Conservation (phyloP, 2,113 vertebrate genomes). For the Pangasianodon hypophthalmus region DNA sequence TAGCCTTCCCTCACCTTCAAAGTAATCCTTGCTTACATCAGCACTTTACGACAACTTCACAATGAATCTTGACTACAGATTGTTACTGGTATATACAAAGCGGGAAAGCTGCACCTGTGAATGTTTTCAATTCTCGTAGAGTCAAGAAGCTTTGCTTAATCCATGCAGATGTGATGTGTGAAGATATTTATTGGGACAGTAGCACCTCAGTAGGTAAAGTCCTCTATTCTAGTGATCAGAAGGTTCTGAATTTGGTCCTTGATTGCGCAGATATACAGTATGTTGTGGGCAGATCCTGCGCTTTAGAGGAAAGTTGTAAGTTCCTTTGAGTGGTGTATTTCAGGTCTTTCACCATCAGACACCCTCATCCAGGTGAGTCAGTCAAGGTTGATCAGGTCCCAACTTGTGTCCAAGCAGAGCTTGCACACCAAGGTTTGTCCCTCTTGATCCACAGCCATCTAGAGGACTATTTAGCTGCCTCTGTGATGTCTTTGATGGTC, state of each 20-base stretch:
- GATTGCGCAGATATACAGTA: background rate
- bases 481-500: background rate
- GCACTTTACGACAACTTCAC: background rate
- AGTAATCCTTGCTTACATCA: background rate
- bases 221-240: background rate
- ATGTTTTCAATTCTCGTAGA: background rate
- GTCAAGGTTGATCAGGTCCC: background rate
- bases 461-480: background rate
- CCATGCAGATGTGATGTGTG: too few species aligned
- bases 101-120: background rate
- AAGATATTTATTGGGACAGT: too few species aligned
- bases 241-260: background rate
- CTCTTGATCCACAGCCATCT: background rate
- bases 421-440: background rate
- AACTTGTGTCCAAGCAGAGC: background rate
- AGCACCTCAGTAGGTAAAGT: too few species aligned
- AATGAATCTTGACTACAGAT: background rate
- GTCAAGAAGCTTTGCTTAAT: background rate
- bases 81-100: background rate
- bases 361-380: background rate
- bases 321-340: background rate
- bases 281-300: background rate
- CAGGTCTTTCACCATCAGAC: background rate
- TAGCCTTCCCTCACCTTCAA: background rate
- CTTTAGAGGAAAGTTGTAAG: background rate